Evolutionary conservation across 2,888 invertebrate species (phyloP), one percentile per base, ranked within the genome.

Genomic region (Drosophila eohydei): DNA sequence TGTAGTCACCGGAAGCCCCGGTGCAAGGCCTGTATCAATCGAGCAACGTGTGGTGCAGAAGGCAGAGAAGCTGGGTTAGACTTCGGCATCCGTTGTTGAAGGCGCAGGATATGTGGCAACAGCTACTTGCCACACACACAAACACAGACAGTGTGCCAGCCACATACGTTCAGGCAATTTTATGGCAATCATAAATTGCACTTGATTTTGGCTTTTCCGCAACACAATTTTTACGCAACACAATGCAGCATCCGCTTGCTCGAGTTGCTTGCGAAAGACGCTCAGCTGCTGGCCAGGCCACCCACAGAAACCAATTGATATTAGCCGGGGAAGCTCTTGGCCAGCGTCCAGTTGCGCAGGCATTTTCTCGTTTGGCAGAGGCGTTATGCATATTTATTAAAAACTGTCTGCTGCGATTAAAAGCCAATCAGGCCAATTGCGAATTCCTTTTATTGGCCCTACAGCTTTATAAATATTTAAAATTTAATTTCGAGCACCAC

Each of bases 371-470:
- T 34, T 50, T 43, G 72, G 68, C 65, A 61, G 50, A 32, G 50
- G 63, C 78, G 81, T 81, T 86, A 88, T 87, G 88, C 88, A 87
- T 87, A 87, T 87, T 87, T 87, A 87, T 86, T 88, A 83, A 88
- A 87, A 87, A 86, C 81, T 86, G 88, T 88, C 88, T 87, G 86
- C 81, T 80, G 86, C 86, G 86, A 86, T 87, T 87, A 87, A 87
- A 87, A 87, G 86, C 83, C 86, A 87, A 87, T 87, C 88, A 80
- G 81, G 80, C 86, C 80, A 85, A 88, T 87, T 85, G 83, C 79
- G 79, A 88, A 84, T 87, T 89, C 88, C 85, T 88, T 89, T 87
- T 89, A 83, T 88, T 88, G 88, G 80, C 55, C 61, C 65, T 54
- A 65, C 81, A 55, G 74, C 81, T 79, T 88, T 85, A 87, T 87